Base-by-base conservation (phyloP, 2,797 vertebrate genomes). In the Paguma larvata region DNA sequence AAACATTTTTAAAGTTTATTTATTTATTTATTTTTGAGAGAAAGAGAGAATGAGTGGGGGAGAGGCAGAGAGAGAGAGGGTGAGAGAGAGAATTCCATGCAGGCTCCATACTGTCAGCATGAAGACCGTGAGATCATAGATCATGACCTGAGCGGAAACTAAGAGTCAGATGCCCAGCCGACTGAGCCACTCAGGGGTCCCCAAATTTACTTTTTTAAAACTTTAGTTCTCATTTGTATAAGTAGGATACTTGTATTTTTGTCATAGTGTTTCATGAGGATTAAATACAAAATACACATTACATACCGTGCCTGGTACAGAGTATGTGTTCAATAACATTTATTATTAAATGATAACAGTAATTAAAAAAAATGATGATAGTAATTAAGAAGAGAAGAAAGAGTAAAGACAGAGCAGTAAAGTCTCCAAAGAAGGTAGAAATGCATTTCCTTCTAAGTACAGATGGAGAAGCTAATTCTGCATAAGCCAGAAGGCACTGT, bases 371-470 rank as follows among this genome's bases (percentile, higher is more conserved):
- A 51, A 44, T 44, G 70, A 34, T 46, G 13, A 77, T 6, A 68
- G 86, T 68, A 38, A 94, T 13, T 94, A 23, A 67, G 38, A 84
- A 84, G 59, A 34, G 68, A 94, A 94, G 18, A 2, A 34, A 84
- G 68, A 84, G 38, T 23, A 16, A 84, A 18, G 23, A 77, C 46
- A 23, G 41, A n/a, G 53, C 4, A 56, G 21, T 53, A 53, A 72
- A 93, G 53, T 83, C 44, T 68, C 34, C 44, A 65, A 51, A 83
- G 85, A 65, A 82, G 56, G 67, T 34, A 27, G 34, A 82, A 56
- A 44, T 44, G 5, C 27, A 63, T 41, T 73, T 10, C 34, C 21
- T 75, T n/a, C 27, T n/a, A 89, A 89, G 67, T 27, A 44, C n/a
- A 44, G 53, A 53, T 41, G 56, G 44, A 63, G 18, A 30, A 94